Evolutionary conservation across 2,888 invertebrate genomes (phyloP), one percentile per base, ranked within the genome.

Genomic region (Polydrusus tereticollis): DNA sequence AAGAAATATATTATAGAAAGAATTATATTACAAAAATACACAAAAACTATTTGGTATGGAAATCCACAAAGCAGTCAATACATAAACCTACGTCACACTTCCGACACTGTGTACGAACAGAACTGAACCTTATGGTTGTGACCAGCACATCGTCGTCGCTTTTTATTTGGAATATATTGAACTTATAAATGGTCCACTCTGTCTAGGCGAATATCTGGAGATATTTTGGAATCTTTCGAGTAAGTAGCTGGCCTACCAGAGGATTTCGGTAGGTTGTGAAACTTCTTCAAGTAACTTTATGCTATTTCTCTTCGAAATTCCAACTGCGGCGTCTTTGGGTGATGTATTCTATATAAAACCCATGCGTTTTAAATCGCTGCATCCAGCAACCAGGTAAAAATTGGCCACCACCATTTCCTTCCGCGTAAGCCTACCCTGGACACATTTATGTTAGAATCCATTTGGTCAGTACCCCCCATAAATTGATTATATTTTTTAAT

Each of bases 341-440:
- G 7, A n/a, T 52, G 10, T 18, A 23, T 59, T 69, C 29, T 69
- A 38, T 67, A 66, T 23, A 76, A 36, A 57, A 73, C 20, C 71
- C 77, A 78, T 29, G 74, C 72, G 59, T 74, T 77, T 29, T 73
- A 45, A 23, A 76, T n/a, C n/a, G n/a, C n/a, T n/a, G n/a, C n/a
- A n/a, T n/a, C n/a, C n/a, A n/a, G n/a, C n/a, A n/a, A n/a, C n/a
- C n/a, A n/a, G n/a, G n/a, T n/a, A n/a, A n/a, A n/a, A n/a, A n/a
- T n/a, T n/a, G n/a, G n/a, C n/a, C 76, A 78, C 20, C 73, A 79
- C 76, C 78, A 80, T 71, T 79, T 78, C 72, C 80, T 80, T 6
- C 75, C 77, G 58, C 79, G 70, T 59, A 80, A 75, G 23, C 73
- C 69, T 18, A 80, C 79, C 29, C 75, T 73, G n/a, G n/a, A n/a